Evolutionary conservation across 2,797 vertebrate species (phyloP), one percentile per base, ranked within the genome.

Genomic region (Liasis olivaceus): DNA sequence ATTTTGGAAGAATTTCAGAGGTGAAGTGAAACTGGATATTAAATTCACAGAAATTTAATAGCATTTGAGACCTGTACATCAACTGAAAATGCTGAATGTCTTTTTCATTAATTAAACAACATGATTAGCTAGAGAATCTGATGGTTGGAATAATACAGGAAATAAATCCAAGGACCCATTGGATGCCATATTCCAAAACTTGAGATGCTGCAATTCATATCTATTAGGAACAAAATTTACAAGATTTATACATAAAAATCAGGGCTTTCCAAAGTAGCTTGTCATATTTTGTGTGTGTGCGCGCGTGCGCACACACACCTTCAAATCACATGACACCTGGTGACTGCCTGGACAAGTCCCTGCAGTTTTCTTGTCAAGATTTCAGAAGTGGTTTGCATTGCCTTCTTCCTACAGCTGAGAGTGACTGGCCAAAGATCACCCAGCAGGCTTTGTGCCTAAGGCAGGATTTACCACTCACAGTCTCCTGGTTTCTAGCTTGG

Each of bases 71-170:
- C 3, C 20, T 15, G n/a, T 62, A 42, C 15, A 0, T 14, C 58
- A 42, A 77, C 42, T 28, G 7, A 92, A 77, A 88, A 26, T 58
- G 31, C 1, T 58, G 7, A 20, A 91, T 81, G 8, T 15, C 26
- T 87, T 28, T 89, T 60, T 91, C 59, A 54, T 64, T 89, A 94
- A 31, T 3, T 77, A 93, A 89, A 91, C 36, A 51, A 28, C 90
- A 85, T 14, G 91, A 1, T 87, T 14, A 42, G 36, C 36, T 15
- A 72, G 2, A 93, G 81, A 84, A 72, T 0, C 2, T 63, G 85
- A 91, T 77, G 2, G 13, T 36, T 94, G 91, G 31, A 42, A 42
- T 42, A 77, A 77, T 36, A 77, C 6, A 36, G 15, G 66, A 36
- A 42, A 36, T 77, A 77, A 66, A 87, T 31, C 54, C 92, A 77